Evolutionary conservation across 2,797 vertebrate species (phyloP), one percentile per base, ranked within the genome.

Genomic region (Odontamblyopus lacepedii): DNA sequence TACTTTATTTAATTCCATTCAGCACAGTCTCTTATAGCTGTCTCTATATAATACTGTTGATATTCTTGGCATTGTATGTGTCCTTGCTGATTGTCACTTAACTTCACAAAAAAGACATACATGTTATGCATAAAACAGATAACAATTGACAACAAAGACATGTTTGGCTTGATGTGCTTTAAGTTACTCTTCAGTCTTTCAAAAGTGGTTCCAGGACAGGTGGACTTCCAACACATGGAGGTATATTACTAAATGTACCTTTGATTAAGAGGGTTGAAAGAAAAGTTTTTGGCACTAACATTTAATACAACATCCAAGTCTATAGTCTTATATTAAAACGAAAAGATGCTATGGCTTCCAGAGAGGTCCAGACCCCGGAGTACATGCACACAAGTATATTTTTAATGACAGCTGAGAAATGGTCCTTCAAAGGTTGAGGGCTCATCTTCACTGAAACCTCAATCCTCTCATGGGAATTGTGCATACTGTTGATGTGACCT

Each of bases 291-390:
- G 80, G 80, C 83, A 89, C 86, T 74, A 78, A 82, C 78, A 85
- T 71, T 79, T 76, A 77, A 26, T 57, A 77, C 87, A 76, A 82
- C 74, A 83, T 26, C 41, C 55, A 81, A 79, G 41, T 83, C 64
- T 80, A 72, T 71, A 69, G 18, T 77, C 64, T 80, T 81, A 87
- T 79, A 75, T 83, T 83, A 86, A 81, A 90, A 88, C 83, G 69
- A 78, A 79, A 83, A 72, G 56, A 78, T 83, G 69, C 87, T 89
- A 92, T 92, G 90, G 90, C 91, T 93, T 90, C 74, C 79, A 86
- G 85, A 85, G 77, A 78, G 84, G 83, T 87, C 83, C 82, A 80
- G 78, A 88, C 80, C 82, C 78, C 55, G 0, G 79, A 79, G 77
- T 87, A 79, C 87, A 88, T 82, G 84, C 79, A 85, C 81, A 80